Evolutionary conservation across 2,888 invertebrate species (phyloP), one percentile per base, ranked within the genome.

Genomic region (Hedychridium roseum): DNA sequence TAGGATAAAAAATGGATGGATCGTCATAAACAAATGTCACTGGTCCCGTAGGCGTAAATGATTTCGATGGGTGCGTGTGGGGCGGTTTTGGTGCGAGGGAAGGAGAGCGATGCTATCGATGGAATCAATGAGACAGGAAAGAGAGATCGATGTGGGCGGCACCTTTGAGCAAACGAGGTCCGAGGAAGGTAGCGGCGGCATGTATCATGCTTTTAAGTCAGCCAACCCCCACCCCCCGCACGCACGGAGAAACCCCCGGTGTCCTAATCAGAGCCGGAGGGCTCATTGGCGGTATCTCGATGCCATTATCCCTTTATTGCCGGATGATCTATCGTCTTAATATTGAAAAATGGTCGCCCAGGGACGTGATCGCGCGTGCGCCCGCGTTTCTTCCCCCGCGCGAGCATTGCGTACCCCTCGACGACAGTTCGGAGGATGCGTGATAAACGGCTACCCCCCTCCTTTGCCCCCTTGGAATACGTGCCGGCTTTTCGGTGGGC

Each of bases 381-480:
- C 4, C 28, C 28, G n/a, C 9, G 9, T 23, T 11, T 12, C 28
- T n/a, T 28, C 28, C 28, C 11, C 28, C 7, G 3, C 7, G 5
- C 17, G 4, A 14, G 5, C 49, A n/a, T 39, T 32, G 43, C 43
- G 43, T 27, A 46, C 47, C 51, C 48, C 48, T 56, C 53, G 65
- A 69, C 65, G 68, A 68, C 69, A 67, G 62, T 65, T 64, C 55
- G n/a, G n/a, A n/a, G n/a, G n/a, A n/a, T n/a, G n/a, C n/a, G n/a
- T n/a, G n/a, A n/a, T n/a, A n/a, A n/a, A n/a, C n/a, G n/a, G n/a
- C n/a, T n/a, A n/a, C n/a, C n/a, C n/a, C n/a, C n/a, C n/a, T n/a
- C n/a, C n/a, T n/a, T n/a, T n/a, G n/a, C n/a, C n/a, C n/a, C n/a
- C n/a, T n/a, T n/a, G n/a, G n/a, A n/a, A n/a, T n/a, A n/a, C n/a